Conservation (phyloP, 1,140 invertebrate species). For the Aphelinus certus region DNA sequence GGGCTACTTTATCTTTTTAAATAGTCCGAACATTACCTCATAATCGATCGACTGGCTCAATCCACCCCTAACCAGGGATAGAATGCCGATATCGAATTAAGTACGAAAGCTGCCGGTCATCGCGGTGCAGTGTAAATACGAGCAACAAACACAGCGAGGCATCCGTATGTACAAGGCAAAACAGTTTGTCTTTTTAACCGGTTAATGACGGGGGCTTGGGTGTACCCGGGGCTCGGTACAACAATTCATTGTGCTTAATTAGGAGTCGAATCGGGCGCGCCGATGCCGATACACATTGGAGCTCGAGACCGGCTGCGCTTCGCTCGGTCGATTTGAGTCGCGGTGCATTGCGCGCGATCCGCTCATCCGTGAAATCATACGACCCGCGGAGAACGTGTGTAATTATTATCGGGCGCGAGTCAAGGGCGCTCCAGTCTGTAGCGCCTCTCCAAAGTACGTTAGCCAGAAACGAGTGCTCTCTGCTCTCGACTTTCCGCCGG, state of each 20-base stretch:
- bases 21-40: too few relatives aligned
- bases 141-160: too few relatives aligned
- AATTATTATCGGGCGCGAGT: slow-evolving; percentile 21
- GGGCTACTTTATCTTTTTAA: too few relatives aligned
- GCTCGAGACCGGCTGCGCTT: neutral
- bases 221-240: neutral
- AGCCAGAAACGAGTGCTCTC: slow-evolving; percentile 9
- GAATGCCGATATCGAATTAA: too few relatives aligned
- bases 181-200: too few relatives aligned
- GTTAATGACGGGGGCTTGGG: too few relatives aligned
- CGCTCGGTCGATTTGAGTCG: neutral
- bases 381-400: neutral
- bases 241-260: slow-evolving; percentile 26
- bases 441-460: slow-evolving; percentile 24
- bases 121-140: too few relatives aligned
- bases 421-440: neutral
- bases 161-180: too few relatives aligned
- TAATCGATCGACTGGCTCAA: too few relatives aligned
- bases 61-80: too few relatives aligned
- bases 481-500: too few relatives aligned
- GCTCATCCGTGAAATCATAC: slow-evolving; percentile 35
- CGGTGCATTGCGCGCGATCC: neutral
- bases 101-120: too few relatives aligned
- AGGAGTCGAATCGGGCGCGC: neutral
- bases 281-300: slow-evolving; percentile 4